phyloP scores from a whole-genome alignment of 2,888 invertebrate genomes.

The Ferrisia virgata region DNA sequence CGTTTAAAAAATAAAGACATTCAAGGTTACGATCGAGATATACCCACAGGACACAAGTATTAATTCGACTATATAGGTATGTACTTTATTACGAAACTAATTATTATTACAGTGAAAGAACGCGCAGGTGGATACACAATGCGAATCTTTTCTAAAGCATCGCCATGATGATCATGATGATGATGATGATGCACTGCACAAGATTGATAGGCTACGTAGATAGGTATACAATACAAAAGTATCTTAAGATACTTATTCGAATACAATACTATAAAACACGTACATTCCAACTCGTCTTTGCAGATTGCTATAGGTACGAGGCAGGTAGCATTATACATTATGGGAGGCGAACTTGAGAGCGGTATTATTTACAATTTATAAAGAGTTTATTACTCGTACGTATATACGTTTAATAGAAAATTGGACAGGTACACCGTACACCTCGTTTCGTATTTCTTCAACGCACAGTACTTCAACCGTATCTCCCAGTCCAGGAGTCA shows the following conservation, averaged over 20 bases:
- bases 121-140: background rate
- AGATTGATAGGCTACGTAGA: too few relatives aligned
- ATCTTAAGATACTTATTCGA: background rate
- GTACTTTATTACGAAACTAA: background rate
- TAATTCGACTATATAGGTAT: background rate
- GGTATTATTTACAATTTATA: background rate
- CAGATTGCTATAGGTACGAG: too few relatives aligned
- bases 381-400: background rate
- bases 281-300: background rate
- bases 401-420: background rate
- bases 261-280: background rate
- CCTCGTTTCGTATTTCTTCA: conserved; percentile 4
- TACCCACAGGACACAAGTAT: background rate
- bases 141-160: background rate
- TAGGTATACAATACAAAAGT: too few relatives aligned
- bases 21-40: background rate
- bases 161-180: background rate
- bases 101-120: background rate
- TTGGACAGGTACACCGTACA: conserved; percentile 4
- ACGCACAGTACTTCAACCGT: conserved; percentile 15
- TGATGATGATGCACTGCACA: background rate
- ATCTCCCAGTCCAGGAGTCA: conserved; percentile 17
- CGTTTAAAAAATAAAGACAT: background rate
- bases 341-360: background rate
- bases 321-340: too few relatives aligned